Conservation (phyloP, 1,140 invertebrate species). For the Heliconius nattereri region DNA sequence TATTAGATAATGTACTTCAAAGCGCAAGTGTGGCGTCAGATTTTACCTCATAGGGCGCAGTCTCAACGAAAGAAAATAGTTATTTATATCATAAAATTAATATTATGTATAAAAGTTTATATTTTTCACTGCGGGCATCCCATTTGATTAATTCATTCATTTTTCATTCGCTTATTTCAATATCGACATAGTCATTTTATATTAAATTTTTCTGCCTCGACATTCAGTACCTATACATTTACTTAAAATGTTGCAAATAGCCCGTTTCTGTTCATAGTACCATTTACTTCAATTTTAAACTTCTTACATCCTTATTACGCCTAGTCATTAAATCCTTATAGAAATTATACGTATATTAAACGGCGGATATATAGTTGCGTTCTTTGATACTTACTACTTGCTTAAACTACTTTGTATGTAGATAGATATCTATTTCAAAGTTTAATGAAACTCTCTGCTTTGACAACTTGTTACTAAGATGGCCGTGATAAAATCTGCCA, state of each 20-base stretch:
- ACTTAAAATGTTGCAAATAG: not conserved
- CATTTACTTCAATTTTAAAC: not conserved
- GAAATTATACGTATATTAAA: not conserved
- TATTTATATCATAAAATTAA: too few species aligned
- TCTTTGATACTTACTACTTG: not conserved
- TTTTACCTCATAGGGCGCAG: too few species aligned
- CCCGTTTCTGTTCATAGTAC: not conserved
- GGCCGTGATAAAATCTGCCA: not conserved
- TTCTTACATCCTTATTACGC: constrained; percentile 1
- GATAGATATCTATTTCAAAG: not conserved
- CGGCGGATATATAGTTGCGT: not conserved
- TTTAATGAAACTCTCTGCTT: not conserved
- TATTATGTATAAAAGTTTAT: too few species aligned
- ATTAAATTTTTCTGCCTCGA: not conserved
- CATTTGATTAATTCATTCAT: too few species aligned
- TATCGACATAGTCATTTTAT: not conserved
- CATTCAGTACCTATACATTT: not conserved
- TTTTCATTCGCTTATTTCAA: not conserved
- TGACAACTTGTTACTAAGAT: not conserved
- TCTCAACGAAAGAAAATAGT: too few species aligned
- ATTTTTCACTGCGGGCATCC: too few species aligned
- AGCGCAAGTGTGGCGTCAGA: too few species aligned
- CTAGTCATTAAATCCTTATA: not conserved
- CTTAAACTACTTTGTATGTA: not conserved
- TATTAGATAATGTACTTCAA: too few species aligned